Base-by-base conservation (phyloP, 2,113 vertebrate genomes). In the Oxyura jamaicensis region DNA sequence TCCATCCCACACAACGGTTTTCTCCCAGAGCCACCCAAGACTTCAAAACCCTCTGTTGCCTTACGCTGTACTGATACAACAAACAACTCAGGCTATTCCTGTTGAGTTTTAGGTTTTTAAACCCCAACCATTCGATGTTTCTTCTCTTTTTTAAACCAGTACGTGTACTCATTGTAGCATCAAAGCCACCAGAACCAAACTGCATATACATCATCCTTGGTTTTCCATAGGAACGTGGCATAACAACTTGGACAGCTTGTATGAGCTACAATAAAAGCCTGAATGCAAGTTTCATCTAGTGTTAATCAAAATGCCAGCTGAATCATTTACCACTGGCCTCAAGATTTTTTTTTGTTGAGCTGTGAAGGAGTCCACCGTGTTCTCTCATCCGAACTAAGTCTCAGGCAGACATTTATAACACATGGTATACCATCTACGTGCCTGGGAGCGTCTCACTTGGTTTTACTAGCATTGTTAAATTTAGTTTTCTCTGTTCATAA, bases 401-500 rank as follows among this genome's bases (percentile, higher is more conserved):
- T 46, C 15, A 12, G 48, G 71, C 48, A 67, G 85, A 80, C 90
- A 93, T 96, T 95, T 95, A 93, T 92, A 97, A 90, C 65, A 62
- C 62, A 83, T 63, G 71, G 20, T 73, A 63, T 41, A 42, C 22
- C 56, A 22, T 48, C 75, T 93, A 88, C 69, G 58, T 86, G 92
- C 36, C 84, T 48, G 71, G 46, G 62, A 92, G 41, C 79, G 13
- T 48, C 90, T 81, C n/a, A 8, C 39, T 59, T 81, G 90, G 82
- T 67, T 96, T 96, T 95, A 90, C 63, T 83, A 59, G 23, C 62
- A 29, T n/a, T 78, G 78, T 88, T 95, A 96, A 90, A 94, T 81
- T 88, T 5, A 78, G 52, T 60, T 86, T 91, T 78, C 29, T 52
- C 48, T 78, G 44, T 79, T 90, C 89, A 79, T 63, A 82, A 90